Base-by-base conservation (phyloP, 2,797 vertebrate species). In the Melopsittacus undulatus region DNA sequence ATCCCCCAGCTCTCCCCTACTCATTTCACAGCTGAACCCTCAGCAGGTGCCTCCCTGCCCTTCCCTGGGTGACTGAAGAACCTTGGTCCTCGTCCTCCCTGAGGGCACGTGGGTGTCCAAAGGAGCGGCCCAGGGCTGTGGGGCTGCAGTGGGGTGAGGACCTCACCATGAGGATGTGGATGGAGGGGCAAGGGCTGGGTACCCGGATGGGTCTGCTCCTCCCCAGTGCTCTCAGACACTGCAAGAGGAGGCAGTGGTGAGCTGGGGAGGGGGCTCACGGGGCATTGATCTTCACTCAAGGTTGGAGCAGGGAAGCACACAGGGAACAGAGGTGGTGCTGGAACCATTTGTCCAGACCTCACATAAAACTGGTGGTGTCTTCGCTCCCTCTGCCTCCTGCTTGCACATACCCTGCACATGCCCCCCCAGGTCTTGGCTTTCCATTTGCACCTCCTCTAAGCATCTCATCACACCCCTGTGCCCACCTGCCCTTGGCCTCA, bases 201-300 rank as follows among this genome's bases (percentile, higher is more conserved):
- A 52, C 24, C 26, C 49, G 94, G 93, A 94, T 5, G 2, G 48
- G 22, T 69, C 51, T 67, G 91, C 93, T 95, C 88, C 86, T 78
- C 92, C 52, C 19, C 92, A n/a, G 22, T 61, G 83, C 52, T 42
- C 74, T 88, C 92, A 96, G 90, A 95, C 88, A 75, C 76, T n/a
- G 3, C 83, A 83, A 83, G 77, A 94, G 95, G 93, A 95, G 95
- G 66, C 1, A 0, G 30, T 16, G 42, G 22, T 0, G 1, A 70
- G 51, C 7, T 30, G 38, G 40, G 23, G 29, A 80, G 6, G 9
- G 57, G 68, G 30, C 62, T 66, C 93, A 92, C 11, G 2, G 86
- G 32, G 32, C 54, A 32, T 43, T 45, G 5, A 43, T 73, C 36
- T 40, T 13, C 59, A 36, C 27, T 67, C 1, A 1, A 54, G 51